These are phyloP conservation scores for Nettapus auritus DNA, from an alignment of 2,113 vertebrate genomes.

Conservation along the genomic window DNA sequence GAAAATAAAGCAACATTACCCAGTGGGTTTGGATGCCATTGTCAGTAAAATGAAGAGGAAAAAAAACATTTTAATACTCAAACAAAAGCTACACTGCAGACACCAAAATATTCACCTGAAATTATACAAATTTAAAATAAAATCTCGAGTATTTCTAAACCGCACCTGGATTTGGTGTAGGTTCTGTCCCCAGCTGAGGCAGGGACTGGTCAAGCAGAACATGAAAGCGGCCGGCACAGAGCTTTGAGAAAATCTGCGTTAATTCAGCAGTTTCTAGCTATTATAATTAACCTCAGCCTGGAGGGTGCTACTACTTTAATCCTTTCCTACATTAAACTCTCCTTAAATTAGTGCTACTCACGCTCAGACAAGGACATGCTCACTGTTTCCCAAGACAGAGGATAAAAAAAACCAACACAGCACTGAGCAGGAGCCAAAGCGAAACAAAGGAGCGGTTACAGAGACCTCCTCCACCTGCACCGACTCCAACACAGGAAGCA, in stretches of 20 bases:
- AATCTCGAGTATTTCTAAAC: not conserved
- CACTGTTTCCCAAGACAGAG: not conserved
- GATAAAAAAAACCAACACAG: not conserved
- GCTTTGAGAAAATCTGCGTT: not conserved
- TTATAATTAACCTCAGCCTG: not conserved
- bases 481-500: not conserved
- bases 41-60: fast-evolving
- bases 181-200: not conserved
- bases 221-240: not conserved
- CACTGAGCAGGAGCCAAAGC: not conserved
- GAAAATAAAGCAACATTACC: fast-evolving
- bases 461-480: not conserved
- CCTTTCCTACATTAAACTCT: not conserved
- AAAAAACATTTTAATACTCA: not conserved
- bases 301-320: not conserved
- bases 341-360: not conserved
- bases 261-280: not conserved
- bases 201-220: not conserved
- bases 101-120: not conserved
- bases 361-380: not conserved
- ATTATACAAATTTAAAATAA: not conserved
- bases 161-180: not conserved
- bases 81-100: not conserved
- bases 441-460: not conserved
- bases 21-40: fast-evolving